Percentiles rank a stretch among this genome's conserved stretches.
These are phyloP conservation scores for Chionodraco myersi DNA, from an alignment of 2,113 vertebrate species.

Conservation along the genomic window DNA sequence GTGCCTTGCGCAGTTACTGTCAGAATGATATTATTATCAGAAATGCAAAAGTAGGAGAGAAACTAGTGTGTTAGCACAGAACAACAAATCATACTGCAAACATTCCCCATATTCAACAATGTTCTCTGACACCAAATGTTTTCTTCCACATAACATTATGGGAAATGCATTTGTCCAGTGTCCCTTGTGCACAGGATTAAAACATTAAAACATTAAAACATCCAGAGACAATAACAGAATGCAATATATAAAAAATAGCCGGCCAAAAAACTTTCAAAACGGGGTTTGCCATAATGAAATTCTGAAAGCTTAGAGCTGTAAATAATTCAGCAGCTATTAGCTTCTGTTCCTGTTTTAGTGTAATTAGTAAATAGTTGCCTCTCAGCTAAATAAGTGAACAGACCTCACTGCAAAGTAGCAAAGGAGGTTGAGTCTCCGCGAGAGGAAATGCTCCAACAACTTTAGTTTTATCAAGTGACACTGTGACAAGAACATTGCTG, in stretches of 20 bases:
- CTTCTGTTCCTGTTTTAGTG: not conserved
- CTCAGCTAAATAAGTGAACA: not conserved
- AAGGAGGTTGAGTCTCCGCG: not conserved
- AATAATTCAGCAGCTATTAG: not conserved
- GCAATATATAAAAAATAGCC: not conserved
- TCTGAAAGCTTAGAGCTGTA: not conserved
- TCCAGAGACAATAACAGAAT: not conserved
- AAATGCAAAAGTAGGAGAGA: slow-evolving; percentile 14
- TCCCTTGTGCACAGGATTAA: not conserved
- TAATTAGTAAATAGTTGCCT: not conserved
- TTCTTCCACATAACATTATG: not conserved
- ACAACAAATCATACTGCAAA: no score
- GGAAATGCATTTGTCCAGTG: slow-evolving; percentile 10
- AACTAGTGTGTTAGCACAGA: no score
- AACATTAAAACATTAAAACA: not conserved
- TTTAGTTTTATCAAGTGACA: slow-evolving; percentile 4
- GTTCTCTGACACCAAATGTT: not conserved
- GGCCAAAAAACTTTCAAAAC: not conserved
- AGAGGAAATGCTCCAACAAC: slow-evolving; percentile 5
- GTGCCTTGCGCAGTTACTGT: slow-evolving; percentile 1
- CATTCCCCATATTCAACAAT: not conserved
- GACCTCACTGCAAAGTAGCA: not conserved
- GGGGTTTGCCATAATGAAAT: not conserved
- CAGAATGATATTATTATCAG: not conserved
- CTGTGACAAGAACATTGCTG: slow-evolving; percentile 19